Evolutionary conservation across 1,140 invertebrate species (phyloP), one percentile per base, ranked within the genome.

Genomic region (Matsumurasca onukii): DNA sequence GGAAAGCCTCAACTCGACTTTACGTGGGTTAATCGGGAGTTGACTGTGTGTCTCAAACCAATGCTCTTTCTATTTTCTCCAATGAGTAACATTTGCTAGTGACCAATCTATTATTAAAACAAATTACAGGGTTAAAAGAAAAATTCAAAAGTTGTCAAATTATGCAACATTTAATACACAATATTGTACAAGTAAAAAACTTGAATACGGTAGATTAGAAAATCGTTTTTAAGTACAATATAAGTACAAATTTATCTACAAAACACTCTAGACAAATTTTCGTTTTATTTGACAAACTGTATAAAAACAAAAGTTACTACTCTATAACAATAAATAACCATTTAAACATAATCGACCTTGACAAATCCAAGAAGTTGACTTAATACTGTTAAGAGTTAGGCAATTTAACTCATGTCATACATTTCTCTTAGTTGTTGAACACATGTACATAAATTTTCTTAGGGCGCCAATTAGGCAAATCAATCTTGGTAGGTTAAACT

Each of bases 181-280:
- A 27, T 27, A 22, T 27, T 59, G 24, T 9, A 22, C 15, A 13
- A 25, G 13, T 59, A 27, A n/a, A 25, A 59, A 59, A 59, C 24
- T 59, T 13, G 2, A 59, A 27, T 25, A 59, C 3, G 5, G 24
- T 59, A 51, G 49, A 59, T 22, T 22, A 52, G 9, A 59, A 59
- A 22, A 59, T 27, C 55, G 15, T 15, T 27, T 25, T 59, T 59
- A 59, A 59, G 55, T 59, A 59, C 55, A 29, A 59, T 27, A n/a
- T 59, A 59, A 59, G 55, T 59, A 59, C 55, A 59, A 17, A 29
- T 51, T 51, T 59, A 59, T 29, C 55, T 59, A 59, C 22, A 59
- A 27, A 51, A n/a, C 5, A 5, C 34, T 59, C 24, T 22, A 15
- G 20, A 52, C 49, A 52, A 52, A 3, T 52, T 3, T 27, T 24